Evolutionary conservation across 2,797 vertebrate species (phyloP).

Genomic region (Peromyscus melanophrys): DNA sequence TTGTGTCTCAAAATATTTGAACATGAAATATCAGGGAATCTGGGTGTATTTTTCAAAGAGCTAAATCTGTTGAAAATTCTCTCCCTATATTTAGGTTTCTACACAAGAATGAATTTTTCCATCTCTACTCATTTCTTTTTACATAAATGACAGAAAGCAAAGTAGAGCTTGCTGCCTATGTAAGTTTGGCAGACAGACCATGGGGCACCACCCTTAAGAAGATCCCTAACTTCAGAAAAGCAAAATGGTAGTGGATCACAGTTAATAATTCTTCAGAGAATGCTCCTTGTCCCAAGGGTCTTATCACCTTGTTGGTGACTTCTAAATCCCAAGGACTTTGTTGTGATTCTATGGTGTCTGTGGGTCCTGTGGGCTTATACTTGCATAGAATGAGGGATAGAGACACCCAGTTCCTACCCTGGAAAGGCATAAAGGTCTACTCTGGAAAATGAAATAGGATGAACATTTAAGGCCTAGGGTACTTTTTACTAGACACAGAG

Average conservation of each 20-base stretch:
- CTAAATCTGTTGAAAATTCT: not conserved
- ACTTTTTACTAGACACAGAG: not conserved
- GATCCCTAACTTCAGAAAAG: not conserved
- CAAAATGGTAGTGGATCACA: constrained; percentile 1
- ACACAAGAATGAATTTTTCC: not conserved
- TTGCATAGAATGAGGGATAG: not conserved
- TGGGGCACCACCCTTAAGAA: not conserved
- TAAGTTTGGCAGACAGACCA: not conserved
- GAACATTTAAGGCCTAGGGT: not conserved
- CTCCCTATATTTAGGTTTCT: not conserved
- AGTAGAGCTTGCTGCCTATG: not conserved
- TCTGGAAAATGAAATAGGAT: not conserved
- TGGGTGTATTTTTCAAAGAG: not conserved
- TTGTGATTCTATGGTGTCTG: not conserved
- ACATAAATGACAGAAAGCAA: not conserved
- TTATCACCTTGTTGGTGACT: not conserved
- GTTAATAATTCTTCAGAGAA: not conserved
- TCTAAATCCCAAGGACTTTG: not conserved
- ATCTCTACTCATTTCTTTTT: not conserved
- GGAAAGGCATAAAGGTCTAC: not conserved
- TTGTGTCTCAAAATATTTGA: constrained; percentile 19
- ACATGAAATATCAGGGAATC: constrained; percentile 29
- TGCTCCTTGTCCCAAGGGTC: not conserved
- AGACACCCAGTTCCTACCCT: not conserved
- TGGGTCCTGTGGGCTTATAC: not conserved